phyloP scores from a whole-genome alignment of 2,797 vertebrate genomes.

The Amphiprion clarkii region DNA sequence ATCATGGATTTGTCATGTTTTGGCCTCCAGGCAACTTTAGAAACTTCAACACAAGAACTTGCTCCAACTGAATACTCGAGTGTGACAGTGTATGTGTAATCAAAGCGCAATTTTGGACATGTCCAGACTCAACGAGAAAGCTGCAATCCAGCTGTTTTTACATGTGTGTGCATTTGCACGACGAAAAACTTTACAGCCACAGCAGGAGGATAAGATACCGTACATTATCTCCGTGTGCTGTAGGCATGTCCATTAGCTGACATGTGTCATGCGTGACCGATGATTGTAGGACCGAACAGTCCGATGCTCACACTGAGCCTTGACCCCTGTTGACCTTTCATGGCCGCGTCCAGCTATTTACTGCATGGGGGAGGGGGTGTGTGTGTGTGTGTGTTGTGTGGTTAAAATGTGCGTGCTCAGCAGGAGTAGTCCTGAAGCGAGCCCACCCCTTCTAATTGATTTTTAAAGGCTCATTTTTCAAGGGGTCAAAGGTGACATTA shows the following conservation, averaged over 20 bases:
- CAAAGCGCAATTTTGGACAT: not conserved
- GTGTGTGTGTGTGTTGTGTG: slow-evolving; percentile 17
- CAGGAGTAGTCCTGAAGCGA: slow-evolving; percentile 12
- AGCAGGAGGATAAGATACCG: not conserved
- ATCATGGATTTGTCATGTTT: not conserved
- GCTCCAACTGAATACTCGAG: not conserved
- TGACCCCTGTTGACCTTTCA: slow-evolving; percentile 42
- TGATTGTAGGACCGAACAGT: slow-evolving; percentile 7
- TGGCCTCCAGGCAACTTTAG: too few species aligned
- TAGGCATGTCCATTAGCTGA: not conserved
- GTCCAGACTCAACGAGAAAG: slow-evolving; percentile 15
- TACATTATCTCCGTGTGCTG: not conserved
- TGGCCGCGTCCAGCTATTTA: slow-evolving; percentile 26
- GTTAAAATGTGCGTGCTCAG: slow-evolving; percentile 65
- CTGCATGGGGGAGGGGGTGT: not conserved
- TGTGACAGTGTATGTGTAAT: not conserved
- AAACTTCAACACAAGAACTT: not conserved
- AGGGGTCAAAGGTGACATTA: slow-evolving; percentile 65
- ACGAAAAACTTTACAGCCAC: not conserved
- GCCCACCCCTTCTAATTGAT: slow-evolving; percentile 29
- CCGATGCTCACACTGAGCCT: slow-evolving; percentile 33
- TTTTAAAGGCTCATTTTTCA: slow-evolving; percentile 45
- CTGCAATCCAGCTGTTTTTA: not conserved
- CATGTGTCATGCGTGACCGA: not conserved
- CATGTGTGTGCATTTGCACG: not conserved